Conservation (phyloP, 2,888 invertebrate species). For the Carcina quercana region DNA sequence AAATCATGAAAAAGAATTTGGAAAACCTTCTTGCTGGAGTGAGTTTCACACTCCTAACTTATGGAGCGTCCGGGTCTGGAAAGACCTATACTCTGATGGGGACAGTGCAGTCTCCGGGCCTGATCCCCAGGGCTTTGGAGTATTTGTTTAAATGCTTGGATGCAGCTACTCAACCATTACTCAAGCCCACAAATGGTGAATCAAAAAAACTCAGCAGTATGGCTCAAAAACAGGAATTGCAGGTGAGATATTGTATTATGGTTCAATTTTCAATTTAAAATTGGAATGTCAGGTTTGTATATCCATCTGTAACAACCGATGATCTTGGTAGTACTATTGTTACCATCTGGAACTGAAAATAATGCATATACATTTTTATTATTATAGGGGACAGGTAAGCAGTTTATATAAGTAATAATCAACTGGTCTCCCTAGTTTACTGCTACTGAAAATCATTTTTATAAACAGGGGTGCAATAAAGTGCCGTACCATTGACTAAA, state of each 20-base stretch:
- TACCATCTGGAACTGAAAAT: no score
- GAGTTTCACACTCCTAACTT: constrained; percentile 86
- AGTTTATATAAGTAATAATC: no score
- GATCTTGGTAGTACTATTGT: no score
- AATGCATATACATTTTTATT: no score
- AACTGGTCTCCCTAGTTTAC: no score
- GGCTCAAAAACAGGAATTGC: constrained; percentile 52
- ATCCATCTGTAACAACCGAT: no score
- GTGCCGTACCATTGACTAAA: no score
- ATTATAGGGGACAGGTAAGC: no score
- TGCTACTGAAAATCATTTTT: no score
- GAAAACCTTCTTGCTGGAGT: constrained; percentile 77
- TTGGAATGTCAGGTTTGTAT: no score
- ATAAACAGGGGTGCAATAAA: no score
- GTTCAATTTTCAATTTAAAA: no score
- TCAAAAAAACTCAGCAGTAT: constrained; percentile 38
- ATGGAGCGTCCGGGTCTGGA: constrained; percentile 93
- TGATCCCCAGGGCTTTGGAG: constrained; percentile 77
- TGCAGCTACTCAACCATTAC: constrained; percentile 48
- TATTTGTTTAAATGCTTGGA: constrained; percentile 66
- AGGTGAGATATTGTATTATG: constrained; percentile 38
- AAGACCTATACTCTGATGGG: constrained; percentile 89
- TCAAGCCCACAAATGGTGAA: constrained; percentile 50
- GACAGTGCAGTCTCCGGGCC: constrained; percentile 76
- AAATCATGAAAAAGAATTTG: constrained; percentile 73